phyloP scores from a whole-genome alignment of 1,140 invertebrate species.

The Probaryconus sp. region DNA sequence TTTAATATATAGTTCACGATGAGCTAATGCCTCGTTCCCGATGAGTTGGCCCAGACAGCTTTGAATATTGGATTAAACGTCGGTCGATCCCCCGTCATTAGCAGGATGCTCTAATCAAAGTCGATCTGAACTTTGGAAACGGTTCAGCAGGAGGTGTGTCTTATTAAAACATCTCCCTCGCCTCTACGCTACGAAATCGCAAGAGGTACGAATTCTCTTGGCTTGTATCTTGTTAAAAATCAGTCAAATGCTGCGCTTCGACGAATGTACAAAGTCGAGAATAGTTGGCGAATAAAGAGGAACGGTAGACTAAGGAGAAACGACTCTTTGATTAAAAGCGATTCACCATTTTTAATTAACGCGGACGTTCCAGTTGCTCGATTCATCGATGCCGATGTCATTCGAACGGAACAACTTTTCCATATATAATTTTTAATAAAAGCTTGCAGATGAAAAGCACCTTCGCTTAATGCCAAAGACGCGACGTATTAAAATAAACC shows the following conservation, averaged over 20 bases:
- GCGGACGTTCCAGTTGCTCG: neutral
- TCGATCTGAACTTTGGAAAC: slow-evolving; percentile 66
- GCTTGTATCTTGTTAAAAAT: slow-evolving; percentile 30
- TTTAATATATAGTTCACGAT: slow-evolving; percentile 44
- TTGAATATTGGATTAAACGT: slow-evolving; percentile 75
- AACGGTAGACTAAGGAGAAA: slow-evolving; percentile 6
- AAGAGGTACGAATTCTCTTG: slow-evolving; percentile 13
- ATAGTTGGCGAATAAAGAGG: slow-evolving; percentile 6
- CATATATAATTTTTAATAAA: neutral
- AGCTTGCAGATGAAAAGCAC: too few species aligned
- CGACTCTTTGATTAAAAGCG: slow-evolving; percentile 18
- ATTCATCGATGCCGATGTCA: slow-evolving; percentile 4
- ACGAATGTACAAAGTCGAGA: slow-evolving; percentile 27
- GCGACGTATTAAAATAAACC: too few species aligned
- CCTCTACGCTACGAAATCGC: slow-evolving; percentile 33
- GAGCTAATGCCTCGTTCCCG: slow-evolving; percentile 63
- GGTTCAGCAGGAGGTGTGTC: slow-evolving; percentile 60
- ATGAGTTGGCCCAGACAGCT: slow-evolving; percentile 69
- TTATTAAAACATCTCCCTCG: slow-evolving; percentile 68
- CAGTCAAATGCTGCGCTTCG: slow-evolving; percentile 23
- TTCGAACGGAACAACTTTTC: too few species aligned
- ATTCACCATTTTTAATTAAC: slow-evolving; percentile 14
- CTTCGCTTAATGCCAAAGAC: too few species aligned
- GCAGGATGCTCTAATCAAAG: slow-evolving; percentile 75
- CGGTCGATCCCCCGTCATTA: slow-evolving; percentile 72